Evolutionary conservation across 2,888 invertebrate genomes (phyloP).

Genomic region (Brenthis ino): DNA sequence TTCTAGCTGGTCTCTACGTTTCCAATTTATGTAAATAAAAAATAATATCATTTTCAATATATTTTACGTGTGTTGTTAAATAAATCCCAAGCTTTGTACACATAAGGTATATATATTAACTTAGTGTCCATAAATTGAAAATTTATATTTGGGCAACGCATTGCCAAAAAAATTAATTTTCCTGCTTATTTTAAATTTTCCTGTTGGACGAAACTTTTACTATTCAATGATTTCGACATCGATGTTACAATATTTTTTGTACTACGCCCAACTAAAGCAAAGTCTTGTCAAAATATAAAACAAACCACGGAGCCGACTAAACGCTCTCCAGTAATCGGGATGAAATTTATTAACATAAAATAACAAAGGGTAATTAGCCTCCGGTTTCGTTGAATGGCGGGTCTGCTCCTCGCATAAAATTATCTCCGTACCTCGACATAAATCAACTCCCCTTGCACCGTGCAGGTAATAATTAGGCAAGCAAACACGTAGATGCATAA

Average conservation of each 20-base stretch:
- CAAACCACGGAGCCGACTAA: slow-evolving; percentile 46
- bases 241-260: no score
- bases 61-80: background rate
- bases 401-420: slow-evolving; percentile 57
- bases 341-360: slow-evolving; percentile 78
- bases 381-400: slow-evolving; percentile 48
- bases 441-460: slow-evolving; percentile 40
- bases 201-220: background rate
- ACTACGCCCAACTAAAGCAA: background rate
- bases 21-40: background rate
- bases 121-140: no score
- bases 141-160: no score
- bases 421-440: slow-evolving; percentile 45
- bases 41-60: background rate
- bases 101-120: no score
- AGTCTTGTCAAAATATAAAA: slow-evolving; percentile 23
- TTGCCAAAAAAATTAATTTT: slow-evolving; percentile 5
- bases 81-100: no score
- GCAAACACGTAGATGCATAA: slow-evolving; percentile 29
- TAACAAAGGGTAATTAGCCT: slow-evolving; percentile 77
- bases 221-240: no score
- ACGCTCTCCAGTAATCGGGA: slow-evolving; percentile 53
- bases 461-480: slow-evolving; percentile 32
- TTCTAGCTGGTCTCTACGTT: slow-evolving; percentile 5
- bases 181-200: slow-evolving; percentile 4